Base-by-base conservation (phyloP, 1,140 invertebrate genomes). In the Idris sp. region DNA sequence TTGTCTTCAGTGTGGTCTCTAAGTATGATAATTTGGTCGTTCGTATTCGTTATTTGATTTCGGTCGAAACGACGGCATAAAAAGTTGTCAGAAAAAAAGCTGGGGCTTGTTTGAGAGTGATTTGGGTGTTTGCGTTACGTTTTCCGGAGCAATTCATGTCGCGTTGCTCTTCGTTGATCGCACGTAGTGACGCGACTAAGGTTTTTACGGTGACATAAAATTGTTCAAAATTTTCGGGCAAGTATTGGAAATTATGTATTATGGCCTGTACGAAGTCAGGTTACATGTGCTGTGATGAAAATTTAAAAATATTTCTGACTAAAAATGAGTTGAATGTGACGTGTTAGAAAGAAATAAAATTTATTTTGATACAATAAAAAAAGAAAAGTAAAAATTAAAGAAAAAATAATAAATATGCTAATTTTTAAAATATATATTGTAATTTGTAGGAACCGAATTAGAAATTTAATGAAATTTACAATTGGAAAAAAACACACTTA, bases 11-110 rank as follows among this genome's bases (percentile, higher is more conserved):
- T 2, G 19, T 6, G 19, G 19, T 4, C 19, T 6, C 40, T 13
- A 10, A 33, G 11, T 11, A 25, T 35, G 74, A 74, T 84, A 86
- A 86, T 86, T 76, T 78, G 82, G 79, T 83, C 79, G 67, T 86
- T 86, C 79, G 82, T 86, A 84, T 86, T 86, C 84, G 62, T 36
- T 38, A 31, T 58, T 54, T 40, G 62, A 61, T 41, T 38, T 62
- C 28, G 46, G 30, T 11, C 51, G 25, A 58, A 44, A 36, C 31
- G 19, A 13, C 16, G 43, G 38, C 4, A 61, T 56, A 74, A 64
- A 51, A 68, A 64, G 51, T 64, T 64, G 58, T 58, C 53, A 64
- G 43, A 64, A 53, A n/a, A n/a, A 51, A 58, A 59, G 68, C 41
- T 26, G 18, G 41, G 41, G 51, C 59, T 58, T 38, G 53, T 51